Percentiles rank a stretch among this genome's conserved stretches.
Conservation (phyloP, 2,797 vertebrate species). For the Sebastiscus albofasciatus region DNA sequence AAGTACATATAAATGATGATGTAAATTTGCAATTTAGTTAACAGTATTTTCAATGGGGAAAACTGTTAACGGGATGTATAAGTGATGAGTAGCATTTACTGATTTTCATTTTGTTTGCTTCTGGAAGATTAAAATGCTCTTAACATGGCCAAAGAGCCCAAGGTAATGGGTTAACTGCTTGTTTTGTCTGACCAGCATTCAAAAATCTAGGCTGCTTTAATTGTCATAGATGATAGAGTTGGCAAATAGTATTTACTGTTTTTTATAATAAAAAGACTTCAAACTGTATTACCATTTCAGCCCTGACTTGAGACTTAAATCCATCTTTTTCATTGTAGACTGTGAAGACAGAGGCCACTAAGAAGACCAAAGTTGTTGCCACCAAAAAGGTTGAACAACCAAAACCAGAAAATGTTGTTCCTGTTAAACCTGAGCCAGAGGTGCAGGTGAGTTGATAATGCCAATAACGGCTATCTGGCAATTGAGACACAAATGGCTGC, state of each 20-base stretch:
- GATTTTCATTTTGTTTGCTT: not conserved
- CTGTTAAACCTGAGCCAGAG: slow-evolving; percentile 43
- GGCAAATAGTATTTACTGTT: not conserved
- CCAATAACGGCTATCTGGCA: too few species aligned
- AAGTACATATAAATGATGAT: too few species aligned
- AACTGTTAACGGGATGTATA: too few species aligned
- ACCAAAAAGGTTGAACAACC: slow-evolving; percentile 47
- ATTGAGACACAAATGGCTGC: not conserved
- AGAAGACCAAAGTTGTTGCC: slow-evolving; percentile 46
- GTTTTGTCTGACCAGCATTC: not conserved
- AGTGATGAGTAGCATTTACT: not conserved
- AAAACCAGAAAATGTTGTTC: slow-evolving; percentile 33
- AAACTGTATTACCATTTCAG: not conserved
- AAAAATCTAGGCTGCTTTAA: not conserved
- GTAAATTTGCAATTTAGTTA: too few species aligned
- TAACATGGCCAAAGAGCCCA: not conserved
- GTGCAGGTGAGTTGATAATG: slow-evolving; percentile 48
- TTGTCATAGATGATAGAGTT: not conserved
- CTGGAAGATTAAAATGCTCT: not conserved
- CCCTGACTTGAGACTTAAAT: not conserved
- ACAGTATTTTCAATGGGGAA: too few species aligned
- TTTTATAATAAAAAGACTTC: not conserved
- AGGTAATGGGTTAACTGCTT: not conserved
- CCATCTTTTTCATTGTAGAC: slow-evolving; percentile 27
- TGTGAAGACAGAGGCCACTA: slow-evolving; percentile 61